phyloP scores from a whole-genome alignment of 2,888 invertebrate genomes.

The Caenorhabditis drosophilae region DNA sequence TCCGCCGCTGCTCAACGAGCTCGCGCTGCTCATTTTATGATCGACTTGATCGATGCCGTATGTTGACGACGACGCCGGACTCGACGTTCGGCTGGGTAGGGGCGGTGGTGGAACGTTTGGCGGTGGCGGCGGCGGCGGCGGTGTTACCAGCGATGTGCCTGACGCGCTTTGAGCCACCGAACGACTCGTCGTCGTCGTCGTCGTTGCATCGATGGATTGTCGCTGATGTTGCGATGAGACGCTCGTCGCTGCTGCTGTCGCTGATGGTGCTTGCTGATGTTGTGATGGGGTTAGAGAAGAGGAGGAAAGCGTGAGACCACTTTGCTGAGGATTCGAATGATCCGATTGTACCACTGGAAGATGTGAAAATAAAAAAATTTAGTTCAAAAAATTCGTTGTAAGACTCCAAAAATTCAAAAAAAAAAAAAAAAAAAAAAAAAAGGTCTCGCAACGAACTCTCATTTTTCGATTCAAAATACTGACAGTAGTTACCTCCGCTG shows the following conservation, averaged over 20 bases:
- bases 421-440: too few relatives aligned
- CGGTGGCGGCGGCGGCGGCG: constrained; percentile 38
- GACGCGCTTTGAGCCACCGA: constrained; percentile 30
- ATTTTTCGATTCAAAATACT: background rate
- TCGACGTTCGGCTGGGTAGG: constrained; percentile 19
- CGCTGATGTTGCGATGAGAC: constrained; percentile 13
- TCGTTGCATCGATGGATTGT: too few relatives aligned
- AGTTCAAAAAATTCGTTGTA: constrained; percentile 8
- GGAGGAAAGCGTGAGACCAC: constrained; percentile 40
- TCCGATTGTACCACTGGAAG: constrained; percentile 68
- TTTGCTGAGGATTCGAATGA: constrained; percentile 57
- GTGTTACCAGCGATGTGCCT: constrained; percentile 41
- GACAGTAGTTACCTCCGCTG: constrained; percentile 50
- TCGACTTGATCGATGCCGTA: constrained; percentile 1
- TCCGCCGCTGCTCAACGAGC: constrained; percentile 23
- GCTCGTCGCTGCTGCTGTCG: constrained; percentile 21
- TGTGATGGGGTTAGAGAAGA: constrained; percentile 45
- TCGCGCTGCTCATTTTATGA: constrained; percentile 30
- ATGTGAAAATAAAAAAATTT: constrained; percentile 36
- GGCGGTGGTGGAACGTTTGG: constrained; percentile 22
- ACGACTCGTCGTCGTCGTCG: background rate
- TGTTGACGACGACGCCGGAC: constrained; percentile 3
- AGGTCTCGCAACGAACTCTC: background rate
- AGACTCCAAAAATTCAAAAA: background rate
- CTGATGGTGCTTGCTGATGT: constrained; percentile 2